Conservation (phyloP, 1,140 invertebrate species). For the Telenomus remus region DNA sequence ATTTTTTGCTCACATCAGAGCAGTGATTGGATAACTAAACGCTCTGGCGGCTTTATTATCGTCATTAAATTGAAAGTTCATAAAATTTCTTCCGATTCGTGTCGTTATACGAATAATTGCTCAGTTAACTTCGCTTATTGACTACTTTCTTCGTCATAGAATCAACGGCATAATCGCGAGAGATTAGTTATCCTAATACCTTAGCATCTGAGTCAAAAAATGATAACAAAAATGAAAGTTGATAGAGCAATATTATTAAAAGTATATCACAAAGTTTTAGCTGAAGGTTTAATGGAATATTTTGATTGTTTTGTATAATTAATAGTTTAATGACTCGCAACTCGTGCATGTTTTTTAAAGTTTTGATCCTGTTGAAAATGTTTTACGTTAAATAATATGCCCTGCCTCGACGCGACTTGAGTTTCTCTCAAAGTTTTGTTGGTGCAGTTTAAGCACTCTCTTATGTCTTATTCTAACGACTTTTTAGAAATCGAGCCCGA, state of each 20-base stretch:
- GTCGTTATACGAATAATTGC: slow-evolving; percentile 9
- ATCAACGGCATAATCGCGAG: not conserved
- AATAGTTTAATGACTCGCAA: too few relatives aligned
- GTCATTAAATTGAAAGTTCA: slow-evolving; percentile 34
- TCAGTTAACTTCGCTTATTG: slow-evolving; percentile 11
- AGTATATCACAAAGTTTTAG: too few relatives aligned
- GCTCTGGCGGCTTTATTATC: slow-evolving; percentile 14
- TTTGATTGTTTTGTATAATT: too few relatives aligned
- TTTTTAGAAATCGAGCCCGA: slow-evolving; percentile 6
- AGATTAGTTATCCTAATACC: not conserved
- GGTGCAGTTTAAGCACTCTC: slow-evolving; percentile 1
- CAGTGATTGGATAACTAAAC: not conserved
- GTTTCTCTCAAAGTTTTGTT: slow-evolving; percentile 8
- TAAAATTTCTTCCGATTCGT: slow-evolving; percentile 19
- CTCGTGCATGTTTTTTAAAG: too few relatives aligned
- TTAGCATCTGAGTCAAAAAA: too few relatives aligned
- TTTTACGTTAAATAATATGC: not conserved
- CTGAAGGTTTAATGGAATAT: too few relatives aligned
- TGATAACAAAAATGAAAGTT: too few relatives aligned
- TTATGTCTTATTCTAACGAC: not conserved
- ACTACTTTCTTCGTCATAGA: slow-evolving; percentile 1
- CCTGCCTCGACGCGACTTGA: slow-evolving; percentile 8
- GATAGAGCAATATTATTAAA: too few relatives aligned
- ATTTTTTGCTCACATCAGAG: not conserved
- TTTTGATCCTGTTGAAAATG: too few relatives aligned